Percentiles rank a stretch among this genome's conserved stretches.
Evolutionary conservation across 2,888 invertebrate genomes (phyloP).

Genomic region (Acheta domesticus): DNA sequence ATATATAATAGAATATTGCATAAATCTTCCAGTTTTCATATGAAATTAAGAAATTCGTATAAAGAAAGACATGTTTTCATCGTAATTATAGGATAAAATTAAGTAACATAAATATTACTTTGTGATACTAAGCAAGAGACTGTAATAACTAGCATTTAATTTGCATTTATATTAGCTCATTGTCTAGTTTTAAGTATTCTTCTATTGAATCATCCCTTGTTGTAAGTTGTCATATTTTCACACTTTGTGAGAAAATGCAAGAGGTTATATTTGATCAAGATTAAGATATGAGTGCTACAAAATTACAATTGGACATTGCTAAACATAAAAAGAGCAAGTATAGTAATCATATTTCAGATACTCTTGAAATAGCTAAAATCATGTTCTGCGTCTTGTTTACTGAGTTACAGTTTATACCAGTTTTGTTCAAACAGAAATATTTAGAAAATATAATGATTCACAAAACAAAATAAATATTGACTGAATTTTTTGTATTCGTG

Average conservation of each 20-base stretch:
- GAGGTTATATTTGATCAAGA: neutral
- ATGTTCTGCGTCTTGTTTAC: too few species aligned
- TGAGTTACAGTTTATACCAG: too few species aligned
- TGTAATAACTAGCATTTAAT: slow-evolving; percentile 18
- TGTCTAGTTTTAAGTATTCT: neutral
- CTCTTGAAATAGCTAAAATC: too few species aligned
- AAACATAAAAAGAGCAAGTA: neutral
- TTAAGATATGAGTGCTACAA: neutral
- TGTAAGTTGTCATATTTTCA: neutral
- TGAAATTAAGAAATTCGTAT: too few species aligned
- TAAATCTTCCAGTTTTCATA: neutral
- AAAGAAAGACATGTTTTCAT: neutral
- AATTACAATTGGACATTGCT: neutral
- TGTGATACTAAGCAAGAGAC: neutral
- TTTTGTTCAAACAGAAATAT: too few species aligned
- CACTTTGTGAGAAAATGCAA: neutral
- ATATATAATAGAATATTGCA: neutral
- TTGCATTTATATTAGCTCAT: neutral
- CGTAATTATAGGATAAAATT: neutral
- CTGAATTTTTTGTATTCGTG: too few species aligned
- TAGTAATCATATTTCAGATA: too few species aligned
- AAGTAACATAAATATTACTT: slow-evolving; percentile 2
- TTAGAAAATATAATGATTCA: too few species aligned
- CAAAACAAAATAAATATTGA: too few species aligned
- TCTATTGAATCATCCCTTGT: neutral